Evolutionary conservation across 2,113 vertebrate genomes (phyloP), one percentile per base, ranked within the genome.

Genomic region (Microtus ochrogaster): DNA sequence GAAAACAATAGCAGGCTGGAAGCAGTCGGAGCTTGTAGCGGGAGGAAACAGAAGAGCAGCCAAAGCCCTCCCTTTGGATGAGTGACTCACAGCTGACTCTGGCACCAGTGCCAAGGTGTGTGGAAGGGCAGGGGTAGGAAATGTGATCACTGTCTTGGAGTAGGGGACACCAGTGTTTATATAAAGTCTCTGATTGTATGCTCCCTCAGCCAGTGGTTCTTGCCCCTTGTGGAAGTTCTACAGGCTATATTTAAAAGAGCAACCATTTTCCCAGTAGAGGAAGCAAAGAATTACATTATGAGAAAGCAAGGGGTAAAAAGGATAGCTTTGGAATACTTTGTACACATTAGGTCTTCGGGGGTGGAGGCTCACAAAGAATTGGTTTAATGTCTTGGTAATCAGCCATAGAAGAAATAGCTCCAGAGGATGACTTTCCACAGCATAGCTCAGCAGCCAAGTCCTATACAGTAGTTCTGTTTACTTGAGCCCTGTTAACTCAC

Each of bases 201-300:
- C 14, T 47, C 33, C 93, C 47, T 52, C 36, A 55, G 76, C 0
- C 12, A 55, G 73, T 88, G 58, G 16, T 79, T 92, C 65, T 44
- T 41, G 30, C 92, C 94, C 44, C 39, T 7, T 11, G 26, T 17
- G 9, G 28, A 92, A 63, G 89, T 89, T 85, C 26, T 91, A n/a
- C 1, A 17, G 94, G 78, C 88, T 93, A 4, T 90, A 94, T 92
- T 96, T 96, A 89, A 95, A 97, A 87, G 52, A 58, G 58, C 77
- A 91, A 94, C 30, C 63, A 1, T 84, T 91, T 94, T 89, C 61
- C 72, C 90, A 89, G 14, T 10, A 92, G 58, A 19, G 11, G 44
- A 89, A 89, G 39, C 84, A 91, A 81, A 92, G 76, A 93, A 44
- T 78, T 78, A 88, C 22, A 61, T 88, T 39, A 30, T 65, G 72